These are phyloP conservation scores for Apeltes quadracus DNA, from an alignment of 2,113 vertebrate species.

Conservation along the genomic window DNA sequence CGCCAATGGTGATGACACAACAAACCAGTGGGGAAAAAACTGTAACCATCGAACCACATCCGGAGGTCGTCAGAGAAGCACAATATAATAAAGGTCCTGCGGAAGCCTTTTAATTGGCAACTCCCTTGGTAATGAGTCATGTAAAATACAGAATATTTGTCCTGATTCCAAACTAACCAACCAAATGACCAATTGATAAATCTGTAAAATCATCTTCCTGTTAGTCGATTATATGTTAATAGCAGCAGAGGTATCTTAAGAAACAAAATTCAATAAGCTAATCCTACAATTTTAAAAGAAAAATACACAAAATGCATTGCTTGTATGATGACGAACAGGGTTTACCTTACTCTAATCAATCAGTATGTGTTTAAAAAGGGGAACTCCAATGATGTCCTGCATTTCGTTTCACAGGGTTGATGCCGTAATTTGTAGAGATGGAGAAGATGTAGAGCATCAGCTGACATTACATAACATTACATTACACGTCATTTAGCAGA, in stretches of 20 bases:
- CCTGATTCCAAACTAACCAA: not conserved
- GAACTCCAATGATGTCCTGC: not conserved
- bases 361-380: not conserved
- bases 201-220: not conserved
- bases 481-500: too few species aligned
- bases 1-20: slow-evolving; percentile 41
- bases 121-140: not conserved
- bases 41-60: slow-evolving; percentile 9
- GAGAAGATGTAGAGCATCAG: not conserved
- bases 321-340: not conserved
- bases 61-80: not conserved
- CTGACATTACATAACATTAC: too few species aligned
- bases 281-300: not conserved
- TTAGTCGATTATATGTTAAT: not conserved
- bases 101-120: too few species aligned
- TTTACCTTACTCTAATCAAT: not conserved
- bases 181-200: not conserved
- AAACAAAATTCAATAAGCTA: not conserved
- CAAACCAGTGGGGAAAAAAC: slow-evolving; percentile 19
- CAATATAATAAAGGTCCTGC: not conserved
- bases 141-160: not conserved
- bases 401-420: not conserved
- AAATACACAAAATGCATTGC: not conserved
- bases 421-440: slow-evolving; percentile 18
- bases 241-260: not conserved